Base-by-base conservation (phyloP, 2,797 vertebrate genomes). In the Cephalopachus bancanus region DNA sequence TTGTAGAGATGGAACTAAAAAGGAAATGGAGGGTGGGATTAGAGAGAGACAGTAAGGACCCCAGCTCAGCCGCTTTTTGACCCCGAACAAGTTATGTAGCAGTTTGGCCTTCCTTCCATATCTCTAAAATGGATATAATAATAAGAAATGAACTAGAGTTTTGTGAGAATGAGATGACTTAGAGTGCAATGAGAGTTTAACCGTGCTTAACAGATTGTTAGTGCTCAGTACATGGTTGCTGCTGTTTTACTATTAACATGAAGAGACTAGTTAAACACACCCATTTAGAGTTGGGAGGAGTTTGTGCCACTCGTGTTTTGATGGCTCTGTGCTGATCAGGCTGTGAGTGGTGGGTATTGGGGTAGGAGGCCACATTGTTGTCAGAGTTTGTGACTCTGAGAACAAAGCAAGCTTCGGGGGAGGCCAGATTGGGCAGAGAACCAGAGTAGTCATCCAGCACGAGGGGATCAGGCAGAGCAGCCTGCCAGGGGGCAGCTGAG, bases 131-230 rank as follows among this genome's bases (percentile, higher is more conserved):
- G 16, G n/a, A 20, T 72, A 53, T 67, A 33, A 49, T 71, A 57
- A 62, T 79, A 62, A 64, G 74, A 89, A 89, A 57, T 60, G 55
- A 89, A 95, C 30, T 51, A 62, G n/a, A 5, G 7, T 75, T 95
- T 53, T 37, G 28, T 95, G 92, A 94, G 65, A 95, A 59, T 53
- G 30, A 88, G 81, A 79, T 91, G 53, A 59, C 57, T 86, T 64
- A 24, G 3, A 75, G 90, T 37, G 17, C 86, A n/a, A 81, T 71
- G 69, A 28, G 30, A 62, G 30, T 84, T 95, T 84, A 92, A 75
- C 26, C 51, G 57, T 57, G 16, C 44, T 89, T 67, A 89, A 85
- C 26, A 67, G 62, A 19, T 67, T 95, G 14, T 86, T 55, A 86
- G 69, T 67, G 16, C 28, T 89, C 37, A n/a, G 20, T 89, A 91